phyloP scores from a whole-genome alignment of 2,888 invertebrate genomes.

The Trilocha varians region DNA sequence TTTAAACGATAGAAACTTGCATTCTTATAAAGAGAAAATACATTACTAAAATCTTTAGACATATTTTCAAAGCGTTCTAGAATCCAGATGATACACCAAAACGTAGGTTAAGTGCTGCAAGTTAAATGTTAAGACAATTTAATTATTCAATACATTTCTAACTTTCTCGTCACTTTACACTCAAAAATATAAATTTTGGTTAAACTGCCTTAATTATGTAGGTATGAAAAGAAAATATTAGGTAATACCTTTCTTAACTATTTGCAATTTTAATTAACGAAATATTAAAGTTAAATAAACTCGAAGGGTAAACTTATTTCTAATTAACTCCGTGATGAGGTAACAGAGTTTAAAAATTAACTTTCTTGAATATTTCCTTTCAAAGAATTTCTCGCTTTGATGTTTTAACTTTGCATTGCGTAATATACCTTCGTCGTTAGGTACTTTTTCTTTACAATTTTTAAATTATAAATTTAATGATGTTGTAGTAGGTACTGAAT shows the following conservation, averaged over 20 bases:
- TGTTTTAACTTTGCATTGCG: background rate
- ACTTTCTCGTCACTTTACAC: no score
- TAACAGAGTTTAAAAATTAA: background rate
- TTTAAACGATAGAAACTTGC: conserved; percentile 4
- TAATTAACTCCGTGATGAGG: background rate
- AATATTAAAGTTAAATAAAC: background rate
- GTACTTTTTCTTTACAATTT: background rate
- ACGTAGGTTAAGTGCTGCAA: no score
- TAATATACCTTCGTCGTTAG: background rate
- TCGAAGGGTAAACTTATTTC: background rate
- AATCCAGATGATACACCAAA: no score
- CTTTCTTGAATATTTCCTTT: background rate
- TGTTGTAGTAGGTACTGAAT: no score
- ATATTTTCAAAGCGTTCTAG: no score
- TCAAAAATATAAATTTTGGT: no score
- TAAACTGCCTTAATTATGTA: no score
- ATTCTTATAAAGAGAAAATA: conserved; percentile 17
- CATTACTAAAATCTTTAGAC: conserved; percentile 20
- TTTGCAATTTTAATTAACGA: background rate
- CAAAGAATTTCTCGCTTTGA: background rate
- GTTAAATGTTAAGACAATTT: no score
- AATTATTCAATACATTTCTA: no score
- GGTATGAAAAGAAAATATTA: no score
- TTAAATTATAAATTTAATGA: no score
- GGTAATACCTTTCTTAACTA: no score